phyloP scores from a whole-genome alignment of 2,888 invertebrate genomes.

The Trachelus iudaicus region DNA sequence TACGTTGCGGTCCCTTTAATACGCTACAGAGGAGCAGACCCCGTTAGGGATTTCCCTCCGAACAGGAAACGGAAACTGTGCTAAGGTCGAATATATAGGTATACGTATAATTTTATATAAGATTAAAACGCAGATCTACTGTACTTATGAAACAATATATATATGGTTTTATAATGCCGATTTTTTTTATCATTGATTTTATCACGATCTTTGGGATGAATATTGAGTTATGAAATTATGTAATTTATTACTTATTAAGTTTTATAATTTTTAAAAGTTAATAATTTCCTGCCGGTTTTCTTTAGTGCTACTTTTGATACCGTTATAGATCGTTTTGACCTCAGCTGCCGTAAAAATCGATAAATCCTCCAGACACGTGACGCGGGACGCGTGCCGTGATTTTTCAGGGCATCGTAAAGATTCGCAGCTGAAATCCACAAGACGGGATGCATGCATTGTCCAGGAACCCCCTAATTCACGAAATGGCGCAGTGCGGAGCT shows the following conservation, averaged over 20 bases:
- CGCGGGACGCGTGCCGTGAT: constrained; percentile 58
- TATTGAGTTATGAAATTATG: not conserved
- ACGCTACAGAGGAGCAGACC: constrained; percentile 6
- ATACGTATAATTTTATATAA: not conserved
- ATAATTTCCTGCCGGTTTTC: not conserved
- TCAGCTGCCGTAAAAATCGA: constrained; percentile 47
- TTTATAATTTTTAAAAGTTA: not conserved
- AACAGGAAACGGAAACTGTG: not conserved
- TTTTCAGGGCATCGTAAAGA: constrained; percentile 25
- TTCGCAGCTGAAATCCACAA: not conserved
- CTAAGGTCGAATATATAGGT: not conserved
- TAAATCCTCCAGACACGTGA: constrained; percentile 57
- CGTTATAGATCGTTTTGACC: constrained; percentile 15
- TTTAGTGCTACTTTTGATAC: not conserved
- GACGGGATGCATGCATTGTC: constrained; percentile 9
- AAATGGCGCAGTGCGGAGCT: not conserved
- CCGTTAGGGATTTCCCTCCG: not conserved
- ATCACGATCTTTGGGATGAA: not conserved
- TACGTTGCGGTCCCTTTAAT: constrained; percentile 54
- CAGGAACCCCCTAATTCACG: not conserved
- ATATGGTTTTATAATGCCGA: not conserved
- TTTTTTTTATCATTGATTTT: not conserved
- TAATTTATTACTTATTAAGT: not conserved
- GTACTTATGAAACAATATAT: not conserved
- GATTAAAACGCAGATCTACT: not conserved